These are phyloP conservation scores for Drosophila nigromelanica DNA, from an alignment of 1,140 invertebrate species.

Conservation along the genomic window DNA sequence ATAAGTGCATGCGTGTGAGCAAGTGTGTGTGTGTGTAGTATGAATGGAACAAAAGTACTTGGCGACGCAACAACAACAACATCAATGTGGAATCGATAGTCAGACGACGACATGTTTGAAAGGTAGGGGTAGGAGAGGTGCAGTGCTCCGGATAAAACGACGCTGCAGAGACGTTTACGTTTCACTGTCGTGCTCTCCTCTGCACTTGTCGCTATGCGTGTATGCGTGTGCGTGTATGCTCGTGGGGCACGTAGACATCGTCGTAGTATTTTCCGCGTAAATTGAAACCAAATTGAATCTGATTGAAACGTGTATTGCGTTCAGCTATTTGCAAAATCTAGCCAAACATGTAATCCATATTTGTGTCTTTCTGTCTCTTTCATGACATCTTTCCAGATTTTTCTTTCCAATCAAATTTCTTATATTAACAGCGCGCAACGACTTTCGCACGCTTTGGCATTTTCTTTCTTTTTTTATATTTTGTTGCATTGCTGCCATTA, in stretches of 20 bases:
- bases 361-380: conserved; percentile 39
- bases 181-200: conserved; percentile 35
- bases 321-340: conserved; percentile 16
- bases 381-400: conserved; percentile 58
- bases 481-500: conserved; percentile 62
- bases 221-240: conserved; percentile 19
- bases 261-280: conserved; percentile 82
- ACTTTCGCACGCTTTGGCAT: conserved; percentile 67
- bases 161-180: conserved; percentile 54
- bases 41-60: conserved; percentile 82
- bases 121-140: conserved; percentile 19
- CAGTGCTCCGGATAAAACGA: conserved; percentile 41
- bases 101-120: conserved; percentile 41
- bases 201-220: conserved; percentile 21
- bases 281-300: conserved; percentile 74
- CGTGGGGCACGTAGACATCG: conserved; percentile 59
- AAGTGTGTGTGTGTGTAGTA: conserved; percentile 62
- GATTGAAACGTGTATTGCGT: conserved; percentile 40
- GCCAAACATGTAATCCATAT: conserved; percentile 42
- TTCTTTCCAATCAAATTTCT: conserved; percentile 44
- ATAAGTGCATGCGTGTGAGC: conserved; percentile 35
- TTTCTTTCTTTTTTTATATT: conserved; percentile 21
- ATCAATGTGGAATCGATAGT: conserved; percentile 61
- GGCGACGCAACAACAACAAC: conserved; percentile 35
- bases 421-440: conserved; percentile 52